Evolutionary conservation across 1,140 invertebrate species (phyloP), one percentile per base, ranked within the genome.

Genomic region (Saccostrea echinata): DNA sequence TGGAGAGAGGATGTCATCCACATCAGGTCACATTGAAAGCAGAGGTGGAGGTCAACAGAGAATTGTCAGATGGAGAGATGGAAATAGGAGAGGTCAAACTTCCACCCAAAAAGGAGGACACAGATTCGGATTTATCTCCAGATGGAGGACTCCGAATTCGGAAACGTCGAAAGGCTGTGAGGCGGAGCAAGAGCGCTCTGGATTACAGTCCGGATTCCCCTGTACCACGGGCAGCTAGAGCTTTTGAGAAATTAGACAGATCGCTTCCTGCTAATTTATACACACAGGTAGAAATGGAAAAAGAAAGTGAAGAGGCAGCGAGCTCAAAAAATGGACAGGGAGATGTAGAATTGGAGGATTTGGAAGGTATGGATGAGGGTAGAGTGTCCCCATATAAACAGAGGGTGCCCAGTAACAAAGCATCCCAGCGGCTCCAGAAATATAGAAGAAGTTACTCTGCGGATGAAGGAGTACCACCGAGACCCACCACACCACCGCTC

Each of bases 161-260:
- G 16, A 86, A 88, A 27, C 85, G 91, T 76, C 86, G 91, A 13
- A 91, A 89, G 80, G 92, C 92, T 24, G 91, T 93, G 18, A 71
- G 92, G 27, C 76, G 93, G 24, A 93, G 94, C 43, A 91, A 93
- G 90, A 95, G 94, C 91, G 93, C 94, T 53, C 81, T 94, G 43
- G 94, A 94, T 64, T 85, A 83, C n/a, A 88, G 55, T 53, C 61
- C 53, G 4, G 71, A 83, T 11, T 43, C 82, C 6, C 55, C 24
- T 16, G 24, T 53, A 30, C 51, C 43, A 9, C 18, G 52, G 27
- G 55, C 30, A 3, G 27, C n/a, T 18, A 55, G 52, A 33, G 51
- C 52, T 9, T 57, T 55, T 35, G 83, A 84, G 24, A 55, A 61
- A 33, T 35, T 84, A 33, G 43, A 84, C 27, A 30, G 30, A 27